phyloP scores from a whole-genome alignment of 2,113 vertebrate genomes.

The Lathamus discolor region DNA sequence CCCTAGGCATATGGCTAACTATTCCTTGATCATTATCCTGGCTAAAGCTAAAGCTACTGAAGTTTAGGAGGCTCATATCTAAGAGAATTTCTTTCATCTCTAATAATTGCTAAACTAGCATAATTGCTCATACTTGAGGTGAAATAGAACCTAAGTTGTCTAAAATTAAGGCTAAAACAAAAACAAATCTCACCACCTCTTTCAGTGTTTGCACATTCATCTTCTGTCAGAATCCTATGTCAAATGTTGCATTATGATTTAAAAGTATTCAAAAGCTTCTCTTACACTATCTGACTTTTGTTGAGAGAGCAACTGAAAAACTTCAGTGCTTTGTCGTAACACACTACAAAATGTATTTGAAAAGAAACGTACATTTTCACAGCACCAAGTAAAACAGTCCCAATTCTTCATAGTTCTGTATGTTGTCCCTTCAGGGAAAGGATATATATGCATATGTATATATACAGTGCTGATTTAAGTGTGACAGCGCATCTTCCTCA shows the following conservation, averaged over 20 bases:
- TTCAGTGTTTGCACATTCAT: slow-evolving; percentile 53
- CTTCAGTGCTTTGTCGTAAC: slow-evolving; percentile 62
- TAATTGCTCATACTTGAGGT: slow-evolving; percentile 78
- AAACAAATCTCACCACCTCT: slow-evolving; percentile 58
- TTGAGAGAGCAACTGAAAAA: slow-evolving; percentile 63
- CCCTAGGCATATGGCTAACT: slow-evolving; percentile 70
- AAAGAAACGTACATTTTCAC: slow-evolving; percentile 56
- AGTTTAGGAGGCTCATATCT: slow-evolving; percentile 72
- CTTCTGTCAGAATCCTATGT: slow-evolving; percentile 62
- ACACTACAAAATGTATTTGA: slow-evolving; percentile 53
- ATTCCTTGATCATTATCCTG: slow-evolving; percentile 74
- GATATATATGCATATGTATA: not conserved
- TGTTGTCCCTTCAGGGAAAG: slow-evolving; percentile 69
- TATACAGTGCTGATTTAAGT: slow-evolving; percentile 79
- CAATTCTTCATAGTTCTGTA: slow-evolving; percentile 71
- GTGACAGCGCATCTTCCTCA: slow-evolving; percentile 75
- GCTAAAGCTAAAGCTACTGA: slow-evolving; percentile 74
- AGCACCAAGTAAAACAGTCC: slow-evolving; percentile 60
- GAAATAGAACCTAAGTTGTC: slow-evolving; percentile 60
- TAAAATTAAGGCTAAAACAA: slow-evolving; percentile 69
- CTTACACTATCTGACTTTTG: slow-evolving; percentile 57
- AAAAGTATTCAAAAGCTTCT: slow-evolving; percentile 66
- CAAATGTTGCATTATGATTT: slow-evolving; percentile 58
- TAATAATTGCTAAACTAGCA: slow-evolving; percentile 82
- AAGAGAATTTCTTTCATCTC: slow-evolving; percentile 79